Conservation (phyloP, 2,888 invertebrate genomes). For the Rotaria sp. region DNA sequence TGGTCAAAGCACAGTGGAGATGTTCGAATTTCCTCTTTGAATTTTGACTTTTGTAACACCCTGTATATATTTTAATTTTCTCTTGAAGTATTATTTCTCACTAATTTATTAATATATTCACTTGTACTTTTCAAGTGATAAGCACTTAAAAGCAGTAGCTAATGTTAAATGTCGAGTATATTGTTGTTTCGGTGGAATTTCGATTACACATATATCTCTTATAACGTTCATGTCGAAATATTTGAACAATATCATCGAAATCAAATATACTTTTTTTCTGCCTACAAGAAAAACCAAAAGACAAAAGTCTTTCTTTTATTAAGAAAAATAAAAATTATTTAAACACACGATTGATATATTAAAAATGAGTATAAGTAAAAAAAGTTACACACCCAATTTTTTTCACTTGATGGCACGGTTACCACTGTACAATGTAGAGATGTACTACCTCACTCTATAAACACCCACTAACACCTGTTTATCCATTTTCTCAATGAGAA, state of each 20-base stretch:
- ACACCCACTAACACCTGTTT: too few relatives aligned
- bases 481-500: too few relatives aligned
- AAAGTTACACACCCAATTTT: too few relatives aligned
- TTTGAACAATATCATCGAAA: conserved; percentile 71
- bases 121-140: conserved; percentile 48
- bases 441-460: too few relatives aligned
- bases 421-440: too few relatives aligned
- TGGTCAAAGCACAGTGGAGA: too few relatives aligned
- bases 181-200: conserved; percentile 66
- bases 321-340: neutral
- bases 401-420: too few relatives aligned
- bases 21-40: too few relatives aligned
- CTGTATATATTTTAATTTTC: too few relatives aligned
- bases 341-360: neutral
- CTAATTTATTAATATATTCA: conserved; percentile 1
- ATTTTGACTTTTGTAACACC: too few relatives aligned
- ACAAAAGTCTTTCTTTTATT: conserved; percentile 30
- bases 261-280: conserved; percentile 75
- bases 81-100: neutral
- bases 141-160: conserved; percentile 59
- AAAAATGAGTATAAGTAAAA: neutral
- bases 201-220: conserved; percentile 71
- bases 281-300: conserved; percentile 60
- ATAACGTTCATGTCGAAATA: conserved; percentile 72
- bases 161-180: conserved; percentile 80